Base-by-base conservation (phyloP, 2,797 vertebrate species). In the Channallabes apus region DNA sequence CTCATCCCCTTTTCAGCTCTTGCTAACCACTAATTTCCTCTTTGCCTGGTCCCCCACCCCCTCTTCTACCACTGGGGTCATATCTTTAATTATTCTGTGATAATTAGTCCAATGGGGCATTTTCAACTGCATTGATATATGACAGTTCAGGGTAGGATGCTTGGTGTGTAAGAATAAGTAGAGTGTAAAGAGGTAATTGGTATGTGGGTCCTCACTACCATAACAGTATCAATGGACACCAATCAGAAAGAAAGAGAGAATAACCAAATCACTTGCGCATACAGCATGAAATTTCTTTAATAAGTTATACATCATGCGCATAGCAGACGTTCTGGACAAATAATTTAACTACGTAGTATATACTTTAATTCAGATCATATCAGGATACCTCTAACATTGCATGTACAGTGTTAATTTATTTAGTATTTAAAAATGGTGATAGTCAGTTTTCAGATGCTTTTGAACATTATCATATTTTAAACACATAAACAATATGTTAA, bases 81-180 rank as follows among this genome's bases (percentile, higher is more conserved):
- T 84, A 86, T 87, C 84, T 88, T 88, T 89, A 89, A 89, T 89
- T 89, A 89, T 87, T 89, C 87, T 87, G 86, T 86, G 87, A 87
- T 88, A 89, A 90, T 90, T 88, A 90, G 89, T 88, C 86, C 87
- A 87, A 85, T 84, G 73, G 82, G 86, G 84, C 87, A 87, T 86
- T 87, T 87, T 87, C 69, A 73, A 78, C 84, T 86, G 89, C 75
- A 80, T 68, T 87, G 87, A 87, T 88, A 86, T 82, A 87, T 81
- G 82, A 67, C 29, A 38, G 84, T 85, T 86, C 82, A 76, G 79
- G 82, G 80, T 67, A 80, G 82, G 84, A 80, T 78, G 79, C 87
- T 77, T 41, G 73, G 83, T 82, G 83, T 51, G 83, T 62, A 59
- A 62, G 83, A 82, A 65, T 65, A 83, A 84, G 81, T 83, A 82